Percentiles rank a stretch among this genome's conserved stretches.
phyloP scores from a whole-genome alignment of 2,888 invertebrate genomes.

The Thera britannica region DNA sequence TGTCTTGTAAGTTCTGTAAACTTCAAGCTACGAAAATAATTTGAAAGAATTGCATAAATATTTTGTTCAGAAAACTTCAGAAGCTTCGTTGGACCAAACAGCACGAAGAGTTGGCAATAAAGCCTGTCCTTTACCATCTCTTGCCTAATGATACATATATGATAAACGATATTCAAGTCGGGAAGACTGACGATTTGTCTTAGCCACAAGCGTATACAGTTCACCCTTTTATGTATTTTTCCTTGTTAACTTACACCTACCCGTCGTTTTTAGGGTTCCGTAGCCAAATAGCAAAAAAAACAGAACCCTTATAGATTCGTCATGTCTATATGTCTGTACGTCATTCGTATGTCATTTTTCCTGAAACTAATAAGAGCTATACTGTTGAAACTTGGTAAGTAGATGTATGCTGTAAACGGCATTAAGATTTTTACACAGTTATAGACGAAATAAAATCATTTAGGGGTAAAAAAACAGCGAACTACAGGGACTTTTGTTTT shows the following conservation, averaged over 20 bases:
- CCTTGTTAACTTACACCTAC: not conserved
- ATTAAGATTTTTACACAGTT: no score
- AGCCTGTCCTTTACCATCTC: not conserved
- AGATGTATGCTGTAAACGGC: no score
- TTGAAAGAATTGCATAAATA: constrained; percentile 4
- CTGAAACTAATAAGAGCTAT: no score
- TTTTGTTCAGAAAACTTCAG: not conserved
- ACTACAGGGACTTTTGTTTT: no score
- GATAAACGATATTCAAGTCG: constrained; percentile 10
- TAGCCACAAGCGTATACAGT: not conserved
- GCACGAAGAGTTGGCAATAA: no score
- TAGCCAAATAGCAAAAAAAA: no score
- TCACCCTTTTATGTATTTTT: constrained; percentile 7
- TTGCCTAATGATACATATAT: not conserved
- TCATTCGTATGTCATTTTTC: no score
- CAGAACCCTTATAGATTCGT: no score
- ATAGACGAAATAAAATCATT: no score
- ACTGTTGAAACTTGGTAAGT: no score
- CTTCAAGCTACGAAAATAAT: constrained; percentile 17
- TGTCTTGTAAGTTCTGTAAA: not conserved
- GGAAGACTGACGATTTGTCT: constrained; percentile 2
- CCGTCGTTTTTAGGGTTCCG: not conserved
- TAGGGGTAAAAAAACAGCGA: no score
- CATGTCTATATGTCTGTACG: no score
- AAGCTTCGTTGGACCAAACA: not conserved